A percentile compares a stretch with the other conserved stretches of the same genome.
phyloP scores from a whole-genome alignment of 2,797 vertebrate genomes.

The Poeciliopsis turneri region DNA sequence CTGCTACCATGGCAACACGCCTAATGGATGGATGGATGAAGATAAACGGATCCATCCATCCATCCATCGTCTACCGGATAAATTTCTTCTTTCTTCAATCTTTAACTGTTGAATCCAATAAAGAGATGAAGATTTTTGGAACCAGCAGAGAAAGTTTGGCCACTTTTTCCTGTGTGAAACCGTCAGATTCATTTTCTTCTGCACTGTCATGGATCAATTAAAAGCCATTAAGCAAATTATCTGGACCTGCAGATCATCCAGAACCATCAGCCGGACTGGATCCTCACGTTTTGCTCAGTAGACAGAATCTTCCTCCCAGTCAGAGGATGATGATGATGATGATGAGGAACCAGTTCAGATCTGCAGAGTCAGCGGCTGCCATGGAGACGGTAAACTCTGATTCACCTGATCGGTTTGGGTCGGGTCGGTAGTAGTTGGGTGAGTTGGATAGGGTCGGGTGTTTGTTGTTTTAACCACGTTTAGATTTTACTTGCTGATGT shows the following conservation, averaged over 20 bases:
- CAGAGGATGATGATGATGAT: background rate
- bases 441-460: no score
- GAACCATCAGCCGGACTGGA: background rate
- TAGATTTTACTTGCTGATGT: no score
- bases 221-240: background rate
- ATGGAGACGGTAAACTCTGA: background rate
- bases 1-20: background rate
- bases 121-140: background rate
- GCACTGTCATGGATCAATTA: background rate
- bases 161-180: background rate
- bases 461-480: no score
- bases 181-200: background rate
- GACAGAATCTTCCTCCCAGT: background rate
- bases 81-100: no score
- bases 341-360: background rate
- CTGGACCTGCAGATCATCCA: background rate
- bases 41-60: background rate
- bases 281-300: background rate
- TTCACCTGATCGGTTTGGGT: background rate
- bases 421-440: no score
- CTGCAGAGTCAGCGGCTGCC: background rate
- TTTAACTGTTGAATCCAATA: no score
- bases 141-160: no score
- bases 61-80: no score
- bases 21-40: background rate